phyloP scores from a whole-genome alignment of 2,797 vertebrate species.

The Bradypus variegatus region DNA sequence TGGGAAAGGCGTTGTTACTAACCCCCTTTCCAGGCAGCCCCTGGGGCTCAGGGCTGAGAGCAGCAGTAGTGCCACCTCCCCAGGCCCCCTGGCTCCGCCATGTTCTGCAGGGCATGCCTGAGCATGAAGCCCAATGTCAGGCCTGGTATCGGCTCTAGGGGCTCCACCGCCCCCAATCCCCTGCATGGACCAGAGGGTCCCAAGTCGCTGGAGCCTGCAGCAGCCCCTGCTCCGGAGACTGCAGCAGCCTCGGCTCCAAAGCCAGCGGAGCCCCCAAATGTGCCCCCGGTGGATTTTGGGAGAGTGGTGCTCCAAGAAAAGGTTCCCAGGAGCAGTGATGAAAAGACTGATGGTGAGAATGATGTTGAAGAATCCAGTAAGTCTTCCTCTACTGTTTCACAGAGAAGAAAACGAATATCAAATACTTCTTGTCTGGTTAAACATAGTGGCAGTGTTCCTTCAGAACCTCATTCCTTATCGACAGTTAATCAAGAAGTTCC shows the following conservation, averaged over 20 bases:
- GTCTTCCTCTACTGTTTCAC: constrained; percentile 69
- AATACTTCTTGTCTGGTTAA: constrained; percentile 78
- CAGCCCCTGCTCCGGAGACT: neutral
- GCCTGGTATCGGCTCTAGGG: constrained; percentile 70
- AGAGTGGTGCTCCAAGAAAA: constrained; percentile 10
- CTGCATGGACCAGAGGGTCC: constrained; percentile 25
- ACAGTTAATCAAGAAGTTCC: constrained; percentile 62
- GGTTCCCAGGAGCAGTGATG: constrained; percentile 68
- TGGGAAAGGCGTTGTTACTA: constrained; percentile 1
- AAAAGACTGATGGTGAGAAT: constrained; percentile 60
- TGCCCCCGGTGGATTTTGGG: neutral
- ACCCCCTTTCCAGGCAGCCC: constrained; percentile 5
- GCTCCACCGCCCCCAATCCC: neutral
- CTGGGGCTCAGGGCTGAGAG: constrained; percentile 56
- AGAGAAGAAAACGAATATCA: constrained; percentile 88
- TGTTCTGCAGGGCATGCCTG: constrained; percentile 90
- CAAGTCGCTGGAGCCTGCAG: constrained; percentile 15
- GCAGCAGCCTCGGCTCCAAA: neutral
- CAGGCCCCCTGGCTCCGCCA: constrained; percentile 68
- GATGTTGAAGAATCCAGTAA: constrained; percentile 65
- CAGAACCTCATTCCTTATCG: constrained; percentile 59
- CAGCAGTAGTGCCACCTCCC: constrained; percentile 56
- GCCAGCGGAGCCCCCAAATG: neutral
- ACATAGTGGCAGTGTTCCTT: constrained; percentile 77
- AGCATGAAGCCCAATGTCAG: constrained; percentile 85